Conservation (phyloP, 1,140 invertebrate genomes). For the Papilio dardanus region DNA sequence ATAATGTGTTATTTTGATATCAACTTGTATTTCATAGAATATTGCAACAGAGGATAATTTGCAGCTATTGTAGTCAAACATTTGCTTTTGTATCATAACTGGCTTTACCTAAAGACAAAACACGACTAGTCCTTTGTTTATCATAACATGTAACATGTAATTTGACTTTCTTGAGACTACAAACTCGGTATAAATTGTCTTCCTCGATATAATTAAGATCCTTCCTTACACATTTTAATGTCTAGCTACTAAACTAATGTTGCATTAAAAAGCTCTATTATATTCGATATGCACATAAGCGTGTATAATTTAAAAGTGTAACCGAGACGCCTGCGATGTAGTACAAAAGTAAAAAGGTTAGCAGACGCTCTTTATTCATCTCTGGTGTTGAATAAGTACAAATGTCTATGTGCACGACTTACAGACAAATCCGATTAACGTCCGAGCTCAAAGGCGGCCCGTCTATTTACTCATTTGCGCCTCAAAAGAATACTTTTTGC, state of each 20-base stretch:
- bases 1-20: too few relatives aligned
- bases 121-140: too few relatives aligned
- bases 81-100: background rate
- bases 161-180: too few relatives aligned
- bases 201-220: too few relatives aligned
- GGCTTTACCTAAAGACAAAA: background rate
- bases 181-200: too few relatives aligned
- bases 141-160: background rate
- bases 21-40: background rate
- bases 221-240: too few relatives aligned
- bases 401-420: conserved; percentile 32
- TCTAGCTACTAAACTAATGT: background rate
- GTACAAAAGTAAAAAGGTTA: conserved; percentile 31
- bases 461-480: conserved; percentile 33
- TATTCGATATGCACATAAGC: background rate
- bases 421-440: conserved; percentile 34
- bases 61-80: background rate
- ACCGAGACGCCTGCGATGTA: background rate
- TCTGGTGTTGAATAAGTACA: conserved; percentile 31
- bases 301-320: conserved; percentile 30
- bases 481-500: conserved; percentile 33
- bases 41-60: background rate
- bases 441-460: conserved; percentile 13
- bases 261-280: background rate
- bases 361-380: conserved; percentile 30